These are phyloP conservation scores for Tetragonula carbonaria DNA, from an alignment of 2,888 invertebrate genomes.

Conservation along the genomic window DNA sequence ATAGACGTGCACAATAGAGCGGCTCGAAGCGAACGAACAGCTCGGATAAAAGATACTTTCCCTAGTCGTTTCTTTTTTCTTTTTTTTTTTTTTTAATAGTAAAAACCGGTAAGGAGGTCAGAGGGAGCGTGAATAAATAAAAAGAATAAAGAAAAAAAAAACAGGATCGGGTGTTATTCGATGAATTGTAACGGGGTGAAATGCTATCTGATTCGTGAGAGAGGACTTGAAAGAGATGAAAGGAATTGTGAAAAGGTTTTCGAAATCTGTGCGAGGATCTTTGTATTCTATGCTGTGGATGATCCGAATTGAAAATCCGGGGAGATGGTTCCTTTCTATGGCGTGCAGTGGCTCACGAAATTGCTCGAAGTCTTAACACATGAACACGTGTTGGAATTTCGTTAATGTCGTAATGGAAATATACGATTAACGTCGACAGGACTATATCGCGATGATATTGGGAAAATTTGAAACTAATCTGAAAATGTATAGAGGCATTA, in stretches of 20 bases:
- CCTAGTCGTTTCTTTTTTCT: neutral
- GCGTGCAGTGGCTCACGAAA: no score
- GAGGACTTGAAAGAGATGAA: constrained; percentile 17
- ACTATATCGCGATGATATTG: no score
- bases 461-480: no score
- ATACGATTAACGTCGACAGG: no score
- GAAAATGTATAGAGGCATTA: no score
- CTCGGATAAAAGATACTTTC: neutral
- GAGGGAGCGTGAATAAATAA: no score
- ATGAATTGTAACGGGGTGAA: neutral
- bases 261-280: neutral
- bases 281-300: neutral
- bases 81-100: no score
- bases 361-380: no score
- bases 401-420: no score
- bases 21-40: neutral
- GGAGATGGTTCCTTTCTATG: neutral
- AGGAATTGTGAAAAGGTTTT: constrained; percentile 13
- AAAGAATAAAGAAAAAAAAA: no score
- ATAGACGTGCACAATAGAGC: neutral
- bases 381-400: no score
- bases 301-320: neutral
- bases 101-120: neutral
- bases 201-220: neutral
- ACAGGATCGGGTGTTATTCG: neutral